Evolutionary conservation across 2,888 invertebrate species (phyloP).

Genomic region (Drosophila anomalata): DNA sequence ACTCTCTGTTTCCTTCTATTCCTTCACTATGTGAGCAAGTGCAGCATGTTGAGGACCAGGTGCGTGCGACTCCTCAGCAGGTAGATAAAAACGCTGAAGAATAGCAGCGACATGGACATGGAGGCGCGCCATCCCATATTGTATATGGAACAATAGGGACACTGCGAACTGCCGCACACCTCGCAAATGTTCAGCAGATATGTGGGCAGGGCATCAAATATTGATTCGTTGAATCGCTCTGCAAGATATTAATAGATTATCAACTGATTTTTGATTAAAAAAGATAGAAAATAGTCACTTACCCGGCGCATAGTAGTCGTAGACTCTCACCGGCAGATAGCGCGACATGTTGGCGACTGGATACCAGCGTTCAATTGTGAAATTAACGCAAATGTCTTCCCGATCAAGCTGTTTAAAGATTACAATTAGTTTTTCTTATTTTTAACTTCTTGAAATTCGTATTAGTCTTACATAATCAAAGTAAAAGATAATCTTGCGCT

Average conservation of each 20-base stretch:
- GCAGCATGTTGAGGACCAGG: constrained; percentile 69
- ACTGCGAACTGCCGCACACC: constrained; percentile 97
- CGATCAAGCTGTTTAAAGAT: constrained; percentile 88
- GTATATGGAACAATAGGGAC: constrained; percentile 95
- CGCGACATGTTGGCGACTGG: constrained; percentile 98
- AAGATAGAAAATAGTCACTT: constrained; percentile 60
- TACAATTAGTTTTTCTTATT: not conserved
- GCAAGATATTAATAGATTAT: constrained; percentile 73
- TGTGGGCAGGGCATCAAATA: constrained; percentile 93
- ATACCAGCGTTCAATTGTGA: constrained; percentile 96
- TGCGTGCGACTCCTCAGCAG: constrained; percentile 80
- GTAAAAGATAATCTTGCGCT: constrained; percentile 94
- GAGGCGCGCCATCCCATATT: constrained; percentile 85
- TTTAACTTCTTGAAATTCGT: not conserved
- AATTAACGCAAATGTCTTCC: constrained; percentile 94
- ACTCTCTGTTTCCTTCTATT: constrained; percentile 17
- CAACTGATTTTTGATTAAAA: not conserved
- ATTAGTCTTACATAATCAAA: constrained; percentile 93
- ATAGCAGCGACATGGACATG: constrained; percentile 77
- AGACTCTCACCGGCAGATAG: constrained; percentile 94
- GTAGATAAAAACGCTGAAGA: constrained; percentile 80
- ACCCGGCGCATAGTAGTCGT: constrained; percentile 99
- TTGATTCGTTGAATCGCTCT: constrained; percentile 96
- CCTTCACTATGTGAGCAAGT: constrained; percentile 65
- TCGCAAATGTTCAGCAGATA: constrained; percentile 96